A percentile compares a stretch with the other conserved stretches of the same genome.
Evolutionary conservation across 1,140 invertebrate genomes (phyloP).

Genomic region (Drosophila parvula): DNA sequence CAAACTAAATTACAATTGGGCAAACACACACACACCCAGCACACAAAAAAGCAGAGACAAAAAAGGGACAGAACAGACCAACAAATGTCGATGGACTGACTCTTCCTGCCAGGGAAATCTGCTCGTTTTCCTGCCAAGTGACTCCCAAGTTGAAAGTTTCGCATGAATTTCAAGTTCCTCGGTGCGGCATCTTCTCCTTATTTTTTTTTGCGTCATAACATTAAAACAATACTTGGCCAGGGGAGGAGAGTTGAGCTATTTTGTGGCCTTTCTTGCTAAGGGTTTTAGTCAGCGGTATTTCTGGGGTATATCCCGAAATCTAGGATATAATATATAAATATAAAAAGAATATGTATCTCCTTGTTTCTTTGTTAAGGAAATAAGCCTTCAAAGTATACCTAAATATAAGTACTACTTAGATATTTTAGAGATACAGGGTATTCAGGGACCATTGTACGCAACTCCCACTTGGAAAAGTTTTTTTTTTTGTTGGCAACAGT

Average conservation of each 20-base stretch:
- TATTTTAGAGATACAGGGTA: neutral
- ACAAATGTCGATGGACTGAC: conserved; percentile 43
- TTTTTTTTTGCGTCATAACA: conserved; percentile 22
- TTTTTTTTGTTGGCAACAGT: conserved; percentile 14
- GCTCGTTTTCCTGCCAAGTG: conserved; percentile 27
- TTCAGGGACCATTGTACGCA: neutral
- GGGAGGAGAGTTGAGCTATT: conserved; percentile 22
- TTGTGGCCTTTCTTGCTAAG: conserved; percentile 40
- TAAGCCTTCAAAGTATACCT: neutral
- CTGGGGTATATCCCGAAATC: neutral
- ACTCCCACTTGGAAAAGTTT: too few relatives aligned
- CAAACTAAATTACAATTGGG: conserved; percentile 75
- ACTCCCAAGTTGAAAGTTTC: conserved; percentile 49
- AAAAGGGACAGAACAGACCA: conserved; percentile 20
- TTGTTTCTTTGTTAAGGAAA: neutral
- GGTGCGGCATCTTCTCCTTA: neutral
- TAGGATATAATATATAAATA: neutral
- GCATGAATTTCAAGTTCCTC: conserved; percentile 65
- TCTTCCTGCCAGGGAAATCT: conserved; percentile 5
- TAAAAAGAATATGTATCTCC: neutral
- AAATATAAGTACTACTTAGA: neutral
- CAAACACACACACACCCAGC: conserved; percentile 5
- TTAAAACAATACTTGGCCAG: conserved; percentile 52
- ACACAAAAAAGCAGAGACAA: conserved; percentile 21
- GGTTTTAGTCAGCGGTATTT: conserved; percentile 1